Conservation (phyloP, 2,797 vertebrate species). For the Phaenicophaeus curvirostris region DNA sequence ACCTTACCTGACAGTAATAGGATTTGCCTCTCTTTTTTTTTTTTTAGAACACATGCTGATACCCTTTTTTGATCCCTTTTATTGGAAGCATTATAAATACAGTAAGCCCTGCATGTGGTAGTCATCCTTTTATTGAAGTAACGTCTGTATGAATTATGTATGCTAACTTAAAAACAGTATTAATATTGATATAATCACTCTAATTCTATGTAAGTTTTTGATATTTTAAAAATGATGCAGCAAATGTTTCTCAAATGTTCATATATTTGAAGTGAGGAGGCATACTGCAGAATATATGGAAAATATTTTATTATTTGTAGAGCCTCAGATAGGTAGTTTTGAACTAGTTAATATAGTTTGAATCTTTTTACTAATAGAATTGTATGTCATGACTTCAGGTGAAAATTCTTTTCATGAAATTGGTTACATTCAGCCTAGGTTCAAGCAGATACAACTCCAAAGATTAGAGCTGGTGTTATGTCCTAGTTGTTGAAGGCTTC, state of each 20-base stretch:
- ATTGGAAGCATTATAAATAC: background rate
- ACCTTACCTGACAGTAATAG: background rate
- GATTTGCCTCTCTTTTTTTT: background rate
- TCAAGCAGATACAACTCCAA: background rate
- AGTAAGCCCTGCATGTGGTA: background rate
- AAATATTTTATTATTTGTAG: background rate
- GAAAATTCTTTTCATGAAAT: background rate
- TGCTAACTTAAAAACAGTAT: background rate
- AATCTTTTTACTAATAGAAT: background rate
- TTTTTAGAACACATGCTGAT: background rate
- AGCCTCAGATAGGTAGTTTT: background rate
- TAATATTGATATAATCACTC: background rate
- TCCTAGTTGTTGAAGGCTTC: background rate
- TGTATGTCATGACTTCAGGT: background rate
- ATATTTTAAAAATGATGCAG: background rate
- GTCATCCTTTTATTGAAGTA: background rate
- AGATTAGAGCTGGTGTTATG: background rate
- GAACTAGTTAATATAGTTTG: background rate
- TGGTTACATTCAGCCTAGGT: background rate
- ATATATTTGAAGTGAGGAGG: background rate
- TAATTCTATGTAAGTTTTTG: background rate
- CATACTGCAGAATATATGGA: background rate
- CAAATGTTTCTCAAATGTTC: background rate
- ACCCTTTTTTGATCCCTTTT: background rate
- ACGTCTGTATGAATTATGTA: background rate